Conservation (phyloP, 1,140 invertebrate species). For the Ephestia elutella region DNA sequence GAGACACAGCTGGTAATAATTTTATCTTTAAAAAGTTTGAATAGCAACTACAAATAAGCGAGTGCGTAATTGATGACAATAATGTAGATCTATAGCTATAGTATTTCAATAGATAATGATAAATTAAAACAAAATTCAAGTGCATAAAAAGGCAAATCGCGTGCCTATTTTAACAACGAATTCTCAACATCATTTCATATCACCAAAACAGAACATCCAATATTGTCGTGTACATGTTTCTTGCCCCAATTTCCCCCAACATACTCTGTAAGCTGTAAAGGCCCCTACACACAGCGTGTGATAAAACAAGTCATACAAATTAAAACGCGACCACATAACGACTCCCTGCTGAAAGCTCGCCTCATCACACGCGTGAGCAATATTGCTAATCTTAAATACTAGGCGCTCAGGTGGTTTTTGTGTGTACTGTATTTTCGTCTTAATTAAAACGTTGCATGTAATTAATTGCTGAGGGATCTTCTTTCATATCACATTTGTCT, state of each 20-base stretch:
- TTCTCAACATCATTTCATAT: too few relatives aligned
- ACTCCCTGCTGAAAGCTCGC: slow-evolving; percentile 23
- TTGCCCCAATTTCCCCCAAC: background rate
- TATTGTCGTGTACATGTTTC: background rate
- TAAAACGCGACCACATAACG: slow-evolving; percentile 55
- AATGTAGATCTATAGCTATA: too few relatives aligned
- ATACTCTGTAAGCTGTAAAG: slow-evolving; percentile 13
- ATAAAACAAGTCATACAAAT: slow-evolving; percentile 61
- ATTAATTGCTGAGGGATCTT: background rate
- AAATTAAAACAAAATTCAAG: too few relatives aligned
- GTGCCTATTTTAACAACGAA: too few relatives aligned
- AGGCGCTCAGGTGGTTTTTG: slow-evolving; percentile 19
- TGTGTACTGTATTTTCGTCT: slow-evolving; percentile 3
- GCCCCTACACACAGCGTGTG: slow-evolving; percentile 18
- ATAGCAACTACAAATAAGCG: too few relatives aligned
- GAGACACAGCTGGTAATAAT: slow-evolving; percentile 83
- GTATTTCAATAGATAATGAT: too few relatives aligned
- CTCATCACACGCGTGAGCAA: slow-evolving; percentile 5
- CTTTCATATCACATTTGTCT: background rate
- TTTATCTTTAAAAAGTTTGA: background rate
- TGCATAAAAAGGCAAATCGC: too few relatives aligned
- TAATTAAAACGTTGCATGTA: slow-evolving; percentile 1
- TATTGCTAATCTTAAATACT: slow-evolving; percentile 3
- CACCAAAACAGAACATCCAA: too few relatives aligned
- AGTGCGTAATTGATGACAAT: too few relatives aligned